Evolutionary conservation across 2,797 vertebrate genomes (phyloP).

Genomic region (Microhierax caerulescens): DNA sequence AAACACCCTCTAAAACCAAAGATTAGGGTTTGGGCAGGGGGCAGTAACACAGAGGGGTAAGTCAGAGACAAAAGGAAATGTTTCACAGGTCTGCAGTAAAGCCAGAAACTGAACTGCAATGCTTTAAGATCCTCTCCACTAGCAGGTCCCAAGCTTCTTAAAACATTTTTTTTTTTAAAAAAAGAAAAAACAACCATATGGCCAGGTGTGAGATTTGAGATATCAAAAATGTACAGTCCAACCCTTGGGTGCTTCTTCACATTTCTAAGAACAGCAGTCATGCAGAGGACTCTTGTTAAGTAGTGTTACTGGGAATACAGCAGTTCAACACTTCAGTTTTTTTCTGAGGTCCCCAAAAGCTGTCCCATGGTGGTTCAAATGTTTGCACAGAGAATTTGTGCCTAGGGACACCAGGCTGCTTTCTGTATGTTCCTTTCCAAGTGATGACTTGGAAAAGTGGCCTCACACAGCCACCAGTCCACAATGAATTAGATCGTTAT

Average conservation of each 20-base stretch:
- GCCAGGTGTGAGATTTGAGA: background rate
- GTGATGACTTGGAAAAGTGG: too few relatives aligned
- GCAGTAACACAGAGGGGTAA: background rate
- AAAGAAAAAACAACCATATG: background rate
- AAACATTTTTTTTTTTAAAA: background rate
- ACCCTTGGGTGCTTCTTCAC: background rate
- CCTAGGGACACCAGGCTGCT: background rate
- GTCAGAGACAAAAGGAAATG: background rate
- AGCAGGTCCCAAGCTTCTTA: background rate
- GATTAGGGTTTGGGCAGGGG: background rate
- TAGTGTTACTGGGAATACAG: accelerated
- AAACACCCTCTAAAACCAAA: background rate
- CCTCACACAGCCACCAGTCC: background rate
- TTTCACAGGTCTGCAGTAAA: background rate
- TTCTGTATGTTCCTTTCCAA: background rate
- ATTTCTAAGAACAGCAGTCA: background rate
- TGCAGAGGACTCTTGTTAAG: background rate
- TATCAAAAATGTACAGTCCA: background rate
- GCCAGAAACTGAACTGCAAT: background rate
- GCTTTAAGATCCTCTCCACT: background rate
- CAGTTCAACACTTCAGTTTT: background rate
- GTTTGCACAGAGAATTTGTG: background rate
- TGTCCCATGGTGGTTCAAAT: accelerated
- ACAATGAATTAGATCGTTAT: background rate
- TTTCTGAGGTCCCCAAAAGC: background rate